Conservation (phyloP, 1,140 invertebrate species). For the Tetragnatha versicolor region DNA sequence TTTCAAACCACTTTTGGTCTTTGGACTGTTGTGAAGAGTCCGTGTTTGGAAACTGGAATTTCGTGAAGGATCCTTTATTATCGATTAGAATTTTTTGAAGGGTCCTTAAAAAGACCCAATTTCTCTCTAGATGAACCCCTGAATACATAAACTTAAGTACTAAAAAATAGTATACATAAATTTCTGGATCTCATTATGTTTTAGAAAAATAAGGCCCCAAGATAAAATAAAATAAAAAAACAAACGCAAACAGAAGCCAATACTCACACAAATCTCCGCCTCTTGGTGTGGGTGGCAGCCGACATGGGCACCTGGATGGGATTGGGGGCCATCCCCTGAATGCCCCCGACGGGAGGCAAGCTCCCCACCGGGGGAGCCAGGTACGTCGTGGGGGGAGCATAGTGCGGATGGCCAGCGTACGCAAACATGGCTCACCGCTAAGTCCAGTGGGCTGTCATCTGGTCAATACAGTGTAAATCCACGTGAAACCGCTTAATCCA, state of each 20-base stretch:
- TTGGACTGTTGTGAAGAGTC: no score
- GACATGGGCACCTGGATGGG: conserved; percentile 29
- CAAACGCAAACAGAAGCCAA: not conserved
- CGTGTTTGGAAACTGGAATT: no score
- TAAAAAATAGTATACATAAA: no score
- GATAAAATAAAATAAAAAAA: not conserved
- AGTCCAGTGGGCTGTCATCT: not conserved
- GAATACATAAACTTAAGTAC: no score
- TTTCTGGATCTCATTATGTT: no score
- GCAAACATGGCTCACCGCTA: conserved; percentile 36
- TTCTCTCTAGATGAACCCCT: no score
- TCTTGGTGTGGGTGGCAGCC: conserved; percentile 41
- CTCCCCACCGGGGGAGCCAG: conserved; percentile 50
- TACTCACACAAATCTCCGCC: conserved; percentile 56
- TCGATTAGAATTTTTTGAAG: no score
- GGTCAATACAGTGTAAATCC: not conserved
- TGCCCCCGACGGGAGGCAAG: conserved; percentile 44
- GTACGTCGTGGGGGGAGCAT: conserved; percentile 53
- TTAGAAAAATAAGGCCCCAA: not conserved
- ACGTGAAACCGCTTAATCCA: conserved; percentile 13
- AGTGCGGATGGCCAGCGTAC: conserved; percentile 55
- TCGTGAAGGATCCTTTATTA: no score
- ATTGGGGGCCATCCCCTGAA: conserved; percentile 34
- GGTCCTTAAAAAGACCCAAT: no score
- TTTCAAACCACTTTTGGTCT: no score